phyloP scores from a whole-genome alignment of 2,113 vertebrate species.

The Tychaedon coryphoeus region DNA sequence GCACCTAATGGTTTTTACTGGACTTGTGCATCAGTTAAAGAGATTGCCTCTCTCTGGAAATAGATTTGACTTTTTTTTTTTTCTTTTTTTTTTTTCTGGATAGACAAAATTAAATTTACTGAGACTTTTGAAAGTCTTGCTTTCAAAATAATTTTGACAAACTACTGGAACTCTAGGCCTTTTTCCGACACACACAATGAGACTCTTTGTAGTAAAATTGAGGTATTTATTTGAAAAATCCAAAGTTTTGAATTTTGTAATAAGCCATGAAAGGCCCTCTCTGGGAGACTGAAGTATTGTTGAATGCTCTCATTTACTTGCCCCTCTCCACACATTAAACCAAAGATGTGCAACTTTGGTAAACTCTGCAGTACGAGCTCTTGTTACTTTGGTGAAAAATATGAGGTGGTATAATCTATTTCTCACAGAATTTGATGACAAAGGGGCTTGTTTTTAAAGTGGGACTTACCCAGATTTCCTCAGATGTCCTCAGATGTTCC shows the following conservation, averaged over 20 bases:
- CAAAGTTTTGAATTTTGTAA: neutral
- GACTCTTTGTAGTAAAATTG: neutral
- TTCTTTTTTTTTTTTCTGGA: neutral
- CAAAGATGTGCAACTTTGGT: neutral
- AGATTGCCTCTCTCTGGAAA: neutral
- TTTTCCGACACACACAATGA: neutral
- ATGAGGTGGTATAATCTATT: neutral
- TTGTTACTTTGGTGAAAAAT: neutral
- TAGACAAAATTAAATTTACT: neutral
- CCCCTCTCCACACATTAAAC: neutral
- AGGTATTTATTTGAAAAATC: neutral
- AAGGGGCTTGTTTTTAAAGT: neutral
- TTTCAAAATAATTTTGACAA: neutral
- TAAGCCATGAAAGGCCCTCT: neutral
- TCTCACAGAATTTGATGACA: neutral
- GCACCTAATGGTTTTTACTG: neutral
- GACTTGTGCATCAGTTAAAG: neutral
- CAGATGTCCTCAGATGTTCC: neutral
- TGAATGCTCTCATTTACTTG: neutral
- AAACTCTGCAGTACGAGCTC: neutral
- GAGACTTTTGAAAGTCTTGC: neutral
- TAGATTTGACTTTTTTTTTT: neutral
- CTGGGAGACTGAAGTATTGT: neutral
- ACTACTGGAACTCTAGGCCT: neutral
- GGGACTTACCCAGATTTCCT: neutral